Conservation (phyloP, 2,888 invertebrate genomes). For the Amphipoea lucens region DNA sequence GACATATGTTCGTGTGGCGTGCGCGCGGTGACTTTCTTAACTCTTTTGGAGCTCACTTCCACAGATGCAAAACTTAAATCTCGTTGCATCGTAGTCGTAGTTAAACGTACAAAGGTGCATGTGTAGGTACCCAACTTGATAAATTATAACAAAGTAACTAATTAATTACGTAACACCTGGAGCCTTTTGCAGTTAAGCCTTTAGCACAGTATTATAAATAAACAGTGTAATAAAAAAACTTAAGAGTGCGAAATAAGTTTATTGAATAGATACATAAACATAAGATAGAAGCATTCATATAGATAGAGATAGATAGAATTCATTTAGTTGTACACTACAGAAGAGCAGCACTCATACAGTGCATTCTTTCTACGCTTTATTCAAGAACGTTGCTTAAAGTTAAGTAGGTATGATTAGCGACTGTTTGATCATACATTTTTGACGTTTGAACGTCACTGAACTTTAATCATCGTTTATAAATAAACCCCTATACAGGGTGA, state of each 20-base stretch:
- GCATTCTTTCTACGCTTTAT: background rate
- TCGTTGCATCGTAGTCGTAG: background rate
- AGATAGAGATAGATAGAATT: constrained; percentile 39
- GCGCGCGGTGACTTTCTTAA: background rate
- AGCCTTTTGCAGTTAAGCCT: background rate
- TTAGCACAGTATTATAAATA: background rate
- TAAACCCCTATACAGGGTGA: background rate
- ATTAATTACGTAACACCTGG: background rate
- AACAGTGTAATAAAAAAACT: constrained; percentile 69
- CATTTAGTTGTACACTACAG: background rate
- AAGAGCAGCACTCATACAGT: background rate
- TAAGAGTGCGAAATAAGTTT: constrained; percentile 65
- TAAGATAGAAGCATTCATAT: constrained; percentile 38
- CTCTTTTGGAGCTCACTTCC: background rate
- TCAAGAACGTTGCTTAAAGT: background rate
- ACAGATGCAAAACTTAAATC: background rate
- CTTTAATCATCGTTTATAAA: too few relatives aligned
- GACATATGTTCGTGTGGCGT: background rate
- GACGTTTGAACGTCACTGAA: background rate
- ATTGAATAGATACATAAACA: constrained; percentile 69
- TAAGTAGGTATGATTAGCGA: background rate
- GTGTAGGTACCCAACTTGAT: background rate
- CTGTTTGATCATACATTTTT: too few relatives aligned
- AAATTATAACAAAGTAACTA: background rate
- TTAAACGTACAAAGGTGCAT: background rate